Evolutionary conservation across 2,113 vertebrate species (phyloP), one percentile per base, ranked within the genome.

Genomic region (Cephalopterus ornatus): DNA sequence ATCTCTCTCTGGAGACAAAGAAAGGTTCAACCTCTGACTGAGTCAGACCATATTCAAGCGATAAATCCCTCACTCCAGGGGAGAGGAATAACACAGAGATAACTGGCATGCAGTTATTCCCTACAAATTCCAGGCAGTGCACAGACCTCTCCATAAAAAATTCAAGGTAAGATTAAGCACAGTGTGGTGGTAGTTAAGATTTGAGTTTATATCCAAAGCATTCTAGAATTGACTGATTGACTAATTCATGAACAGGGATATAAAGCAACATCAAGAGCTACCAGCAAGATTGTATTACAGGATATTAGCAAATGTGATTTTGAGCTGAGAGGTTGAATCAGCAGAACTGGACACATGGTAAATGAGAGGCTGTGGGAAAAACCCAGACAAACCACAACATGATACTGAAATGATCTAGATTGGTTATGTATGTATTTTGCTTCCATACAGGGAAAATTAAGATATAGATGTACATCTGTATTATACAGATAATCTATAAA

Each of bases 41-140:
- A 46, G 12, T 26, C 2, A 39, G 39, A 7, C 33, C 35, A 12
- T 50, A 14, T 47, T 71, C 6, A 30, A n/a, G 47, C 39, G 12
- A 44, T 14, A 62, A 74, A 61, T 49, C 14, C 9, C 14, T 67
- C 11, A 7, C 19, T 56, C 6, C 8, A n/a, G 13, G 9, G 21
- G 19, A 23, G 19, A 46, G 19, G 28, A 59, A 20, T 2, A 5
- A 49, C 33, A 32, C 17, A 7, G n/a, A 53, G 12, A 14, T 0
- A 4, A 44, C 35, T 18, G 21, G 4, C 5, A 7, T 18, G 33
- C 0, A 2, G 3, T 37, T 9, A 47, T 58, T 46, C 12, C 21
- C 37, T 63, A 6, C 18, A 5, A 3, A 10, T 33, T 68, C 15
- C 46, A 30, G 30, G 23, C 5, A 62, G 30, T 5, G 8, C 28